These are phyloP conservation scores for Sanderia malayensis DNA, from an alignment of 30 jellyfish, hydroid and myxozoan species.

Conservation along the genomic window DNA sequence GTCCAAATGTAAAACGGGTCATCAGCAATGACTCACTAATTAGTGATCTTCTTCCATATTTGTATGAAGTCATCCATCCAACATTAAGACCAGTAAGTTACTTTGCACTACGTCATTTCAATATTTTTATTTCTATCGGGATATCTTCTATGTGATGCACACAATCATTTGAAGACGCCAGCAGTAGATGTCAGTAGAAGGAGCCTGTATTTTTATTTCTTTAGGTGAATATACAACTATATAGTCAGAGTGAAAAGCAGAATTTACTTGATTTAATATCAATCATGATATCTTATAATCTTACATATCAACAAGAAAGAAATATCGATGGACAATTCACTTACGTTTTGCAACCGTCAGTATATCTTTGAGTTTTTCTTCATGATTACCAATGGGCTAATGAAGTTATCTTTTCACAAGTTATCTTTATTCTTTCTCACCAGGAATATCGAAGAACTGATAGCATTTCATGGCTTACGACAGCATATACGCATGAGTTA, in stretches of 20 bases:
- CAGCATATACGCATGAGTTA: slow-evolving; percentile 91
- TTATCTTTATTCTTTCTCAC: not conserved
- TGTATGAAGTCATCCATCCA: slow-evolving; percentile 72
- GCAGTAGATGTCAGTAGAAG: too few relatives aligned
- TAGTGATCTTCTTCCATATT: slow-evolving; percentile 67
- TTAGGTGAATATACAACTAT: slow-evolving; percentile 82
- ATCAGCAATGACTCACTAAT: slow-evolving; percentile 33
- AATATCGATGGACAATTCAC: slow-evolving; percentile 87
- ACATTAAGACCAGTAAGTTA: slow-evolving; percentile 84
- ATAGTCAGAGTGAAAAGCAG: slow-evolving; percentile 84
- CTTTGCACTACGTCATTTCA: too few relatives aligned
- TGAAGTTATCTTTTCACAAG: too few relatives aligned
- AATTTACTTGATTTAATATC: slow-evolving; percentile 49
- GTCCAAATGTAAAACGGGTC: slow-evolving; percentile 58
- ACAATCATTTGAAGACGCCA: too few relatives aligned
- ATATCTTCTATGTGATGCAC: too few relatives aligned
- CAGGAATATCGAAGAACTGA: slow-evolving; percentile 87
- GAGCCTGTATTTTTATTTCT: too few relatives aligned
- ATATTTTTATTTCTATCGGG: too few relatives aligned
- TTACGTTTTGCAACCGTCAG: slow-evolving; percentile 89
- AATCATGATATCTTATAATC: slow-evolving; percentile 85
- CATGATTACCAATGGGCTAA: too few relatives aligned
- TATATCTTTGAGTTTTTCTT: not conserved
- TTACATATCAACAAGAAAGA: slow-evolving; percentile 85
- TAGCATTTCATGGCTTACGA: slow-evolving; percentile 71